phyloP scores from a whole-genome alignment of 2,113 vertebrate genomes.

The Hippopotamus amphibius region DNA sequence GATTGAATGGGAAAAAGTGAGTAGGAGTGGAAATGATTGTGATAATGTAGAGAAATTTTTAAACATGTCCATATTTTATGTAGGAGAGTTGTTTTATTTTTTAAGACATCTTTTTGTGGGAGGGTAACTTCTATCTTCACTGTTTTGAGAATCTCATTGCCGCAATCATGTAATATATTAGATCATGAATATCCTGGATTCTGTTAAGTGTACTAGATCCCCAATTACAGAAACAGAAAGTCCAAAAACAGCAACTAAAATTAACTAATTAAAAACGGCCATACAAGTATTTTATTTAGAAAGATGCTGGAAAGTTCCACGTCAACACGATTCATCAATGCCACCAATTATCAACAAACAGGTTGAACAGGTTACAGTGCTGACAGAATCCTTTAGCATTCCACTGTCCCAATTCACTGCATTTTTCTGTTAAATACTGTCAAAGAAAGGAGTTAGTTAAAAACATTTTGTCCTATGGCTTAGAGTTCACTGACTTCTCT shows the following conservation, averaged over 20 bases:
- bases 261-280: background rate
- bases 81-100: slow-evolving; percentile 69
- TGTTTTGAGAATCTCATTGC: slow-evolving; percentile 57
- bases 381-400: background rate
- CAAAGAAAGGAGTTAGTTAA: background rate
- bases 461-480: background rate
- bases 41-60: slow-evolving; percentile 67
- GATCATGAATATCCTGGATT: slow-evolving; percentile 26
- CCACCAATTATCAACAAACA: background rate
- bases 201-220: background rate
- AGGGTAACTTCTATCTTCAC: slow-evolving; percentile 63
- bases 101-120: slow-evolving; percentile 64
- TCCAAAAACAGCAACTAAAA: background rate
- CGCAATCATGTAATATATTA: slow-evolving; percentile 26
- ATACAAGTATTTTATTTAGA: background rate
- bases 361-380: background rate
- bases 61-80: slow-evolving; percentile 75
- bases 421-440: background rate
- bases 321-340: background rate
- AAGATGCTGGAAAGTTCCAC: background rate
- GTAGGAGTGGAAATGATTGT: slow-evolving; percentile 65
- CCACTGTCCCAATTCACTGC: background rate
- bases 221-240: slow-evolving; percentile 45
- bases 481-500: background rate
- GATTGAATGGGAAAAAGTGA: slow-evolving; percentile 67